Conservation (phyloP, 2,113 vertebrate species). For the Climacteris rufus region DNA sequence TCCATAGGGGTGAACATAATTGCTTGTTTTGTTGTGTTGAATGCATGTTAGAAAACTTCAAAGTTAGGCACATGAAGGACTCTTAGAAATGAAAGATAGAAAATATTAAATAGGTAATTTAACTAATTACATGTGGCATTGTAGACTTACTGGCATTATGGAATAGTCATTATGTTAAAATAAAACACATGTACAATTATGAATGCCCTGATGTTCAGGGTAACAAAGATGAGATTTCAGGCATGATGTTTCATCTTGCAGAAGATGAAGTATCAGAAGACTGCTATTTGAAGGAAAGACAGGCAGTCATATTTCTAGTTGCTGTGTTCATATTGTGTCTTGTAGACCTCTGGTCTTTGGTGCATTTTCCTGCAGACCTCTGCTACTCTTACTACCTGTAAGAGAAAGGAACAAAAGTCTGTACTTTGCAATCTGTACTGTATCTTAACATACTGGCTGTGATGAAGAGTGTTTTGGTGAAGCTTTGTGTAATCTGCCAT, state of each 20-base stretch:
- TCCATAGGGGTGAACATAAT: not conserved
- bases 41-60: not conserved
- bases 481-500: not conserved
- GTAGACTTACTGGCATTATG: not conserved
- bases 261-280: not conserved
- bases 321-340: not conserved
- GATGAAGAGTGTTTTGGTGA: not conserved
- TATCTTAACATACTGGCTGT: not conserved
- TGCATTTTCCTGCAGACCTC: not conserved
- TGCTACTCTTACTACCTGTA: not conserved
- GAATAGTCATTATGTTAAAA: not conserved
- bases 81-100: not conserved
- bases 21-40: not conserved
- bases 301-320: not conserved
- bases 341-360: not conserved
- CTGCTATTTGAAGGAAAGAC: not conserved
- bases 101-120: not conserved
- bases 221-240: not conserved
- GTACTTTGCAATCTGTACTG: not conserved
- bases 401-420: not conserved
- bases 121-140: not conserved
- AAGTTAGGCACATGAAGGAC: not conserved
- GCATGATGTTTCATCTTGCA: fast-evolving
- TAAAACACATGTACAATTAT: not conserved
- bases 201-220: not conserved